phyloP scores from a whole-genome alignment of 1,140 invertebrate species.

The Contarinia nasturtii region DNA sequence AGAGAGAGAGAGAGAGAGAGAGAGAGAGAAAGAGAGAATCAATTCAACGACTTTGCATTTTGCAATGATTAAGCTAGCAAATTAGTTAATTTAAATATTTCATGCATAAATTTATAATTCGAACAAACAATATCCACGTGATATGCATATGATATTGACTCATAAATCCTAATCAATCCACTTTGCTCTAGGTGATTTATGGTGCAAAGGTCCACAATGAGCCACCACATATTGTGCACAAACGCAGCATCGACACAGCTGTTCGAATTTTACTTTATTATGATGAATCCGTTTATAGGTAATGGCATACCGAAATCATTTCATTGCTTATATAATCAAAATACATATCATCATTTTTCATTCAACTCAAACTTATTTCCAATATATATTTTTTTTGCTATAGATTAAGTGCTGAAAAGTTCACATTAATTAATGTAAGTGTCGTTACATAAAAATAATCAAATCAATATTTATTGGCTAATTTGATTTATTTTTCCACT shows the following conservation, averaged over 20 bases:
- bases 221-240: conserved; percentile 53
- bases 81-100: too few relatives aligned
- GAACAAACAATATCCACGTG: too few relatives aligned
- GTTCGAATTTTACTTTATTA: conserved; percentile 77
- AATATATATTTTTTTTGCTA: conserved; percentile 32
- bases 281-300: conserved; percentile 78
- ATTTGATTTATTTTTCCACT: neutral
- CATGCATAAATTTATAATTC: too few relatives aligned
- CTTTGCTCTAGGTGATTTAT: conserved; percentile 46
- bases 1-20: too few relatives aligned
- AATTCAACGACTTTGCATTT: too few relatives aligned
- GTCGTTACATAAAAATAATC: neutral
- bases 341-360: too few relatives aligned
- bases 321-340: too few relatives aligned
- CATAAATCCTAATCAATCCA: too few relatives aligned
- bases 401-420: conserved; percentile 62
- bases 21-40: too few relatives aligned
- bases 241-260: conserved; percentile 67
- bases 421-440: conserved; percentile 75
- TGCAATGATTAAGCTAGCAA: too few relatives aligned
- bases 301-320: conserved; percentile 20
- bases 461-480: neutral
- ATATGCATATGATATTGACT: too few relatives aligned
- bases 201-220: conserved; percentile 45
- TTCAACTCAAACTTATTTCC: too few relatives aligned